phyloP scores from a whole-genome alignment of 1,140 invertebrate species.

The Cydia fagiglandana region DNA sequence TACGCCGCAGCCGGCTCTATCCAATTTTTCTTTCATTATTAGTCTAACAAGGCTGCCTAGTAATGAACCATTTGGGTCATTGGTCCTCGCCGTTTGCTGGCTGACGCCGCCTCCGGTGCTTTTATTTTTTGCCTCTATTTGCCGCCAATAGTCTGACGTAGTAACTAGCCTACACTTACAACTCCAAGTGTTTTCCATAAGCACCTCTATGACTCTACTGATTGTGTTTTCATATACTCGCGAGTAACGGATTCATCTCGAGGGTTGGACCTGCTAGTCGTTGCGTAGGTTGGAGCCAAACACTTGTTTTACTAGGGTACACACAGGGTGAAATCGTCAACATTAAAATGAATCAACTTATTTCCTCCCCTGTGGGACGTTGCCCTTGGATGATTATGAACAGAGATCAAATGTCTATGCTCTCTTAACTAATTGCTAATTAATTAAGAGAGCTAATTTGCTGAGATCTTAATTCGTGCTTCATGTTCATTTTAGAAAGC shows the following conservation, averaged over 20 bases:
- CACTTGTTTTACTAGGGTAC: background rate
- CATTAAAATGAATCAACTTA: too few species aligned
- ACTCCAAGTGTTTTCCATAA: conserved; percentile 42
- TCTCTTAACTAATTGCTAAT: too few species aligned
- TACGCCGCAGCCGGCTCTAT: conserved; percentile 39
- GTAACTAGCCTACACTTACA: conserved; percentile 47
- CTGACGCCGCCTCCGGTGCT: conserved; percentile 60
- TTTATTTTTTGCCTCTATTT: conserved; percentile 70
- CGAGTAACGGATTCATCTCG: conserved; percentile 46
- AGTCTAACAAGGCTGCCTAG: conserved; percentile 58
- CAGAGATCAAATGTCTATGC: too few species aligned
- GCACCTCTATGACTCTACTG: conserved; percentile 41
- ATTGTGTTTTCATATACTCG: conserved; percentile 43
- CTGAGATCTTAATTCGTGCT: too few species aligned
- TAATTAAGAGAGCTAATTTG: too few species aligned
- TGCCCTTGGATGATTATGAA: too few species aligned
- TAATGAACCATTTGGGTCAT: conserved; percentile 76
- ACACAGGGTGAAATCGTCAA: too few species aligned
- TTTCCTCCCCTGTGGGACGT: too few species aligned
- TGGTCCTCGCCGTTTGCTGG: conserved; percentile 73
- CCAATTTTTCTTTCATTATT: conserved; percentile 74
- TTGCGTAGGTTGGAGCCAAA: conserved; percentile 42
- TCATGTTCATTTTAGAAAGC: too few species aligned
- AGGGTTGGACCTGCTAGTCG: conserved; percentile 45
- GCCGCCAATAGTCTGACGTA: conserved; percentile 52